Conservation (phyloP, 2,797 vertebrate species). For the Lepus oiostolus region DNA sequence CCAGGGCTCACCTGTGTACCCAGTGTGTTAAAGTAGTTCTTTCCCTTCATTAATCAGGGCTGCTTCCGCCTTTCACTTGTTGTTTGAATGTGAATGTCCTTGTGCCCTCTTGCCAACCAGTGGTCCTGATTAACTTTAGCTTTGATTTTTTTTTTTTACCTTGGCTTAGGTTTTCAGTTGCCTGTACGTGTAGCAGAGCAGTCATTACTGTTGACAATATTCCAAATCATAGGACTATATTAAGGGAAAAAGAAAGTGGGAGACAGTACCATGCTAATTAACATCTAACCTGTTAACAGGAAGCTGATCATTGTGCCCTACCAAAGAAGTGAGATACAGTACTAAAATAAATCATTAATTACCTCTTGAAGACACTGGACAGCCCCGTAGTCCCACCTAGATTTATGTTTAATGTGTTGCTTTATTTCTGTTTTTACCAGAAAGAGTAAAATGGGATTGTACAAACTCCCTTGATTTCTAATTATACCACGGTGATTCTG, state of each 20-base stretch:
- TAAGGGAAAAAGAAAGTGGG: constrained; percentile 31
- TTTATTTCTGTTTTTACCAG: constrained; percentile 49
- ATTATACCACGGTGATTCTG: background rate
- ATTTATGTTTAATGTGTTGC: constrained; percentile 14
- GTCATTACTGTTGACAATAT: background rate
- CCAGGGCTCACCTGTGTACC: constrained; percentile 5
- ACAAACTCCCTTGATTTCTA: constrained; percentile 2
- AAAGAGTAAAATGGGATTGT: constrained; percentile 37
- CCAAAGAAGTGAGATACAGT: constrained; percentile 26
- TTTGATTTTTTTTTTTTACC: background rate
- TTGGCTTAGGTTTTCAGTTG: constrained; percentile 55
- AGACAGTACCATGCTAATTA: constrained; percentile 33
- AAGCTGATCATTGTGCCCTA: background rate
- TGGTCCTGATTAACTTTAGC: constrained; percentile 29
- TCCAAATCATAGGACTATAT: background rate
- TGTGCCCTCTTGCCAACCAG: background rate
- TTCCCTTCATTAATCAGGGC: constrained; percentile 43
- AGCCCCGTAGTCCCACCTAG: background rate
- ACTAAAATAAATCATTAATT: constrained; percentile 8
- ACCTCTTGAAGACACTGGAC: background rate
- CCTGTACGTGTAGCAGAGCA: constrained; percentile 3
- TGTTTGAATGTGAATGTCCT: background rate
- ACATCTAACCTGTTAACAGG: constrained; percentile 33
- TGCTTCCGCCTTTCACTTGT: constrained; percentile 32
- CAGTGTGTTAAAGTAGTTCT: background rate